Conservation (phyloP, 2,888 invertebrate species). For the Rugalucina vietnamica region DNA sequence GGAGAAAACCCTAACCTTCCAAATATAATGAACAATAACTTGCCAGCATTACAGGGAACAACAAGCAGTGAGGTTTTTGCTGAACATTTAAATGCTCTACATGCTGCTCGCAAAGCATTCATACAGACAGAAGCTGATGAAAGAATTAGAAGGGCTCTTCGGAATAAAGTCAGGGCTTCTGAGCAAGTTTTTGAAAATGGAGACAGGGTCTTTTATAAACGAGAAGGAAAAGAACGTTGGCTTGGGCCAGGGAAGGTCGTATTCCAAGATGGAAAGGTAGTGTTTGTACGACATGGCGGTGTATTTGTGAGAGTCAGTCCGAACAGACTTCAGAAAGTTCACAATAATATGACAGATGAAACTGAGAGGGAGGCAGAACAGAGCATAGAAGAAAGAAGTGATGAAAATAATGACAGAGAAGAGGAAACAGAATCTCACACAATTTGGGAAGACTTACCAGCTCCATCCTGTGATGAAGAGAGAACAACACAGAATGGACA, state of each 20-base stretch:
- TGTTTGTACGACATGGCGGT: constrained; percentile 56
- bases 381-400: too few relatives aligned
- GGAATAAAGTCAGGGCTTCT: constrained; percentile 55
- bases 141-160: constrained; percentile 56
- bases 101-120: constrained; percentile 50
- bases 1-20: constrained; percentile 49
- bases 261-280: constrained; percentile 61
- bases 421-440: too few relatives aligned
- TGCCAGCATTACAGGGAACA: constrained; percentile 42
- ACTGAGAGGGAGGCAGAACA: too few relatives aligned
- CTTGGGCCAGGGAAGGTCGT: constrained; percentile 56
- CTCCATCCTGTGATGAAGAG: too few relatives aligned
- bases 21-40: constrained; percentile 27
- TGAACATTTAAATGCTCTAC: constrained; percentile 7
- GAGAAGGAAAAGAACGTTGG: constrained; percentile 54
- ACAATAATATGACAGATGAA: too few relatives aligned
- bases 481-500: background rate
- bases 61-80: constrained; percentile 42
- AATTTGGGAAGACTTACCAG: too few relatives aligned
- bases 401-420: too few relatives aligned
- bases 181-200: constrained; percentile 62
- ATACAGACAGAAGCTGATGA: constrained; percentile 61
- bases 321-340: too few relatives aligned
- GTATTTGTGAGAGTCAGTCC: too few relatives aligned
- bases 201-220: constrained; percentile 63